Evolutionary conservation across 1,140 invertebrate species (phyloP).

Genomic region (Dreissena polymorpha): DNA sequence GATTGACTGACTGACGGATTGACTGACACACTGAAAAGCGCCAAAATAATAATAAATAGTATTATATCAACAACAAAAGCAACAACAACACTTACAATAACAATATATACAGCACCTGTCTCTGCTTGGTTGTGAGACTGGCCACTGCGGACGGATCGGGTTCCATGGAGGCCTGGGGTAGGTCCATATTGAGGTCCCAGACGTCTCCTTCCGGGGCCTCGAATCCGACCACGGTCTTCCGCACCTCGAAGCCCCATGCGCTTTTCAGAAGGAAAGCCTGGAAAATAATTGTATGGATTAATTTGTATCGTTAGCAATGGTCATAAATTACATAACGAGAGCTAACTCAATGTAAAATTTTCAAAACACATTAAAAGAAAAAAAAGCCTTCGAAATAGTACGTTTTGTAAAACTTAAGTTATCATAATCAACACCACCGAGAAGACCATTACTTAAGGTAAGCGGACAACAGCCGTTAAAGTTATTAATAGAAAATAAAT

Average conservation of each 20-base stretch:
- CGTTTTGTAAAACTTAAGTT: neutral
- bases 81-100: too few relatives aligned
- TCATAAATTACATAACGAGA: too few relatives aligned
- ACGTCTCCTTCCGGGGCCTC: slow-evolving; percentile 61
- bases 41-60: too few relatives aligned
- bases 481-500: too few relatives aligned
- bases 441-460: too few relatives aligned
- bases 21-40: too few relatives aligned
- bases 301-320: too few relatives aligned
- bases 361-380: too few relatives aligned
- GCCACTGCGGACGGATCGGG: slow-evolving; percentile 62
- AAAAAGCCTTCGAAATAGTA: neutral
- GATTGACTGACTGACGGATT: too few relatives aligned
- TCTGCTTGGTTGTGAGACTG: slow-evolving; percentile 23
- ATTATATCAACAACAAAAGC: too few relatives aligned
- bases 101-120: slow-evolving; percentile 22
- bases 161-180: slow-evolving; percentile 65
- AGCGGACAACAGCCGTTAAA: too few relatives aligned
- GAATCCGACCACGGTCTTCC: slow-evolving; percentile 64
- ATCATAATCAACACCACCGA: neutral
- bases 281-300: neutral
- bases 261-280: slow-evolving; percentile 42
- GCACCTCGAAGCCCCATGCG: slow-evolving; percentile 26
- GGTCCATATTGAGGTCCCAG: slow-evolving; percentile 64
- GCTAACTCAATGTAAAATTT: too few relatives aligned